These are phyloP conservation scores for Cynaeus angustus DNA, from an alignment of 2,888 invertebrate species.

Conservation along the genomic window DNA sequence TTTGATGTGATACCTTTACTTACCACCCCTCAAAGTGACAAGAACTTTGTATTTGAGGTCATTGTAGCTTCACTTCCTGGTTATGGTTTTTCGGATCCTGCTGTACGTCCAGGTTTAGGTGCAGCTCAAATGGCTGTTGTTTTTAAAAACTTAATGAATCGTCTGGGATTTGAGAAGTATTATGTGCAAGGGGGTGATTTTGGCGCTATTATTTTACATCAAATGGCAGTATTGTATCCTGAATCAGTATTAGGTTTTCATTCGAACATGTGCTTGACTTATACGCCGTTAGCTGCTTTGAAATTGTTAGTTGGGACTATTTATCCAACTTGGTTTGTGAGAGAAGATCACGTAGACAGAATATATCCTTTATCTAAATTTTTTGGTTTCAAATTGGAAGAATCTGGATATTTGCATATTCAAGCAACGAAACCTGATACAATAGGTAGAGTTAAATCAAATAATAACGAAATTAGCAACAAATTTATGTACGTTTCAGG, in stretches of 20 bases:
- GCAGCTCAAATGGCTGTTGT: slow-evolving; percentile 75
- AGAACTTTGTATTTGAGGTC: slow-evolving; percentile 80
- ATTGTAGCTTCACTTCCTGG: slow-evolving; percentile 76
- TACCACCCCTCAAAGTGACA: slow-evolving; percentile 71
- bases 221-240: slow-evolving; percentile 79
- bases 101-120: slow-evolving; percentile 79
- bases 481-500: slow-evolving; percentile 70
- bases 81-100: slow-evolving; percentile 73
- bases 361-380: slow-evolving; percentile 74
- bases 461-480: not conserved
- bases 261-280: slow-evolving; percentile 76
- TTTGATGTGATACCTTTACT: slow-evolving; percentile 82
- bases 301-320: slow-evolving; percentile 71
- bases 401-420: slow-evolving; percentile 81
- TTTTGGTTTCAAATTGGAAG: slow-evolving; percentile 69
- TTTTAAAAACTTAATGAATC: slow-evolving; percentile 80
- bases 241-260: slow-evolving; percentile 75
- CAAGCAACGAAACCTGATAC: slow-evolving; percentile 95
- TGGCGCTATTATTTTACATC: slow-evolving; percentile 79
- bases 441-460: slow-evolving; percentile 75
- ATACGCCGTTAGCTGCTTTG: slow-evolving; percentile 66
- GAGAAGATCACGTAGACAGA: slow-evolving; percentile 71
- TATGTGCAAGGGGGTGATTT: slow-evolving; percentile 89
- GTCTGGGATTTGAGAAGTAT: slow-evolving; percentile 79
- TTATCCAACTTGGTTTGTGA: slow-evolving; percentile 73